Base-by-base conservation (phyloP, 2,888 invertebrate species). In the Lasioglossum pauxillum region DNA sequence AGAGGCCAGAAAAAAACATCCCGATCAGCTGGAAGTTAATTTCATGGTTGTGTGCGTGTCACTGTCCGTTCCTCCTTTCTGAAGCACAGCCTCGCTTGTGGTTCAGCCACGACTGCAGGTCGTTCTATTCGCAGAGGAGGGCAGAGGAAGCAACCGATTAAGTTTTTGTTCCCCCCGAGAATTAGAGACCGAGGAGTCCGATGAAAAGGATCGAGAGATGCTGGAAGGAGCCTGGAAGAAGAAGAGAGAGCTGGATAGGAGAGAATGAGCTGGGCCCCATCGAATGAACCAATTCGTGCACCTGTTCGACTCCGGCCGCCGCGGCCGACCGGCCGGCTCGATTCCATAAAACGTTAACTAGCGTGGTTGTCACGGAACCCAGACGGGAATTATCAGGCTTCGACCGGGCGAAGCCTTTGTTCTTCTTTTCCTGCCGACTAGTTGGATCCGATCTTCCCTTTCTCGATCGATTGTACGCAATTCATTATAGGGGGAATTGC, bases 111-210 rank as follows among this genome's bases (percentile, higher is more conserved):
- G 57, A 64, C 44, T 64, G 73, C 69, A 64, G 84, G 86, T 49
- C 73, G 79, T 76, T 86, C 86, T 86, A 86, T 85, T 80, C 86
- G 88, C 88, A 84, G 85, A 85, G 84, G 67, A 82, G 87, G 82
- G 89, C 90, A 86, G 86, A 94, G 95, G 95, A 95, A 94, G 93
- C 92, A 90, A 90, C 90, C 95, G 93, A 94, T 95, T 95, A 94
- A 93, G 93, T 94, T 94, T 94, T 94, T 94, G 93, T 93, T 86
- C 90, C 87, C 88, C 38, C 23, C 31, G 90, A 89, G 93, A 93
- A 94, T 94, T 93, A 94, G 94, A 93, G 91, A 91, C 90, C 88
- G 90, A 92, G 89, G 44, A 44, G 71, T 49, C n/a, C 46, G 83
- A 83, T 84, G 89, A 82, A 80, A 86, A 87, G 76, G 82, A 71